Percentiles rank a stretch among this genome's conserved stretches.
phyloP scores from a whole-genome alignment of 2,888 invertebrate species.

The Nipponacmea schrenckii region DNA sequence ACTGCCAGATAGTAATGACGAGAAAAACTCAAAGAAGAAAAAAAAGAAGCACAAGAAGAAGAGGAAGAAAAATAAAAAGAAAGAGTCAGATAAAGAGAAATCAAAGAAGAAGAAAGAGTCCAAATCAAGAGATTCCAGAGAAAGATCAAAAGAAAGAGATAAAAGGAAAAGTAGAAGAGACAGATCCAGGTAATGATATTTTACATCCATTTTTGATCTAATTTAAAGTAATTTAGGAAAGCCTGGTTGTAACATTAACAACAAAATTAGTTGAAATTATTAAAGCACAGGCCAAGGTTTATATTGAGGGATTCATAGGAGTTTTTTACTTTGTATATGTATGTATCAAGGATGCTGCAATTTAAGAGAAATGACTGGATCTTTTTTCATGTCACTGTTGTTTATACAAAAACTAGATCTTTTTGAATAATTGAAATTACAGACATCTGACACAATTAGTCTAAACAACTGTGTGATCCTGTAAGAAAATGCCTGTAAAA shows the following conservation, averaged over 20 bases:
- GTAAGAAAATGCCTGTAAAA: no score
- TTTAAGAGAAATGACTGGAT: no score
- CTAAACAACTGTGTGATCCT: no score
- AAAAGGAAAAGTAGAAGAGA: slow-evolving; percentile 21
- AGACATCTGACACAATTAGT: no score
- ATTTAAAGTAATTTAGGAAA: neutral
- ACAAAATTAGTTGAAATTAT: slow-evolving; percentile 7
- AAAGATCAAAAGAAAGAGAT: slow-evolving; percentile 17
- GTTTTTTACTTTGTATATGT: no score
- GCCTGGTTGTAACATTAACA: slow-evolving; percentile 21
- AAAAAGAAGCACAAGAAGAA: slow-evolving; percentile 44
- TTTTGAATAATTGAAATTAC: no score
- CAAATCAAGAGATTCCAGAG: slow-evolving; percentile 6
- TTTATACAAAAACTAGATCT: no score
- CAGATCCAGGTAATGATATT: slow-evolving; percentile 14
- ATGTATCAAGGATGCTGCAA: no score
- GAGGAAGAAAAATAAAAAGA: slow-evolving; percentile 45
- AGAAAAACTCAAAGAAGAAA: slow-evolving; percentile 28
- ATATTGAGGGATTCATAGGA: no score
- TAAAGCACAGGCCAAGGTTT: no score
- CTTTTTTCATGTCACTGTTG: no score
- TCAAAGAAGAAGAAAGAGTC: slow-evolving; percentile 29
- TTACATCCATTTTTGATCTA: no score
- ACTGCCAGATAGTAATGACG: slow-evolving; percentile 38
- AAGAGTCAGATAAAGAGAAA: slow-evolving; percentile 37